Evolutionary conservation across 2,797 vertebrate species (phyloP).

Genomic region (Cephalopachus bancanus): DNA sequence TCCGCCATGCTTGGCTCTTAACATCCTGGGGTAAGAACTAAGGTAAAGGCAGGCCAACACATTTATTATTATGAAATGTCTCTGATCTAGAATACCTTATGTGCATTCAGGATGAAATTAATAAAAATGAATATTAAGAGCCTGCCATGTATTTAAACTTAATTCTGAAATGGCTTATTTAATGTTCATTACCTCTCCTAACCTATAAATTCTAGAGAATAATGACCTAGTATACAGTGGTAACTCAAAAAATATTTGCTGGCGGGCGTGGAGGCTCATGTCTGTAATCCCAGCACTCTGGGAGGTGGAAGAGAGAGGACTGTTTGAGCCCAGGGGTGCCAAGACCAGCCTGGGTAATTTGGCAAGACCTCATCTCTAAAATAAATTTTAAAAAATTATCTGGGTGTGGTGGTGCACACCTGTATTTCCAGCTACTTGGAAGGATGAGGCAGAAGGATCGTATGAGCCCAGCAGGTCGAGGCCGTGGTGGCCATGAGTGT

Average conservation of each 20-base stretch:
- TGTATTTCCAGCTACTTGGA: too few species aligned
- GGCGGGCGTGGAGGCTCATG: too few species aligned
- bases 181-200: not conserved
- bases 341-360: too few species aligned
- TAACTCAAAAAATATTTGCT: constrained; percentile 15
- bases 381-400: too few species aligned
- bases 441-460: too few species aligned
- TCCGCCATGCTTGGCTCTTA: not conserved
- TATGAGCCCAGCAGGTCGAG: too few species aligned
- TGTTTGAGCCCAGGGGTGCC: too few species aligned
- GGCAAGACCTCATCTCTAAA: too few species aligned
- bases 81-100: not conserved
- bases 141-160: not conserved
- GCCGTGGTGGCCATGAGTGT: too few species aligned
- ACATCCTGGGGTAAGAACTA: not conserved
- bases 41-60: not conserved
- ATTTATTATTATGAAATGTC: not conserved
- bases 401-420: too few species aligned
- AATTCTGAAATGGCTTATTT: not conserved
- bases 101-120: not conserved
- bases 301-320: too few species aligned
- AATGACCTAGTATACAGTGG: not conserved
- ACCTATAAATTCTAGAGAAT: constrained; percentile 6
- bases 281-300: too few species aligned
- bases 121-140: constrained; percentile 25